Evolutionary conservation across 2,888 invertebrate genomes (phyloP).

Genomic region (Noctuana brunneofusca): DNA sequence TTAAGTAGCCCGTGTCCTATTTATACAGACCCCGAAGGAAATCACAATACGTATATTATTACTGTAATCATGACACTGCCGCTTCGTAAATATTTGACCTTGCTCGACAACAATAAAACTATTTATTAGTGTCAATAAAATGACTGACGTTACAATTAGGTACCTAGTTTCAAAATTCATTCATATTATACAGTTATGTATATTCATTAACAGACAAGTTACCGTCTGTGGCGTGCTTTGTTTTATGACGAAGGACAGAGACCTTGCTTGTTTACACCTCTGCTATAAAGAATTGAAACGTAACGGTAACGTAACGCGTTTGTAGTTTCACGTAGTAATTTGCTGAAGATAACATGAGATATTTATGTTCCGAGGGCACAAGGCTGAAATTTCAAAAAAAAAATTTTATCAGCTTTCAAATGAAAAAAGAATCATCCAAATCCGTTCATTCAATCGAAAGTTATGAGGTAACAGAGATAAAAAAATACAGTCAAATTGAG

Average conservation of each 20-base stretch:
- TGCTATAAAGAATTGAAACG: not conserved
- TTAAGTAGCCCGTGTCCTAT: constrained; percentile 23
- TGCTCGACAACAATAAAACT: constrained; percentile 26
- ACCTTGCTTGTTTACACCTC: not conserved
- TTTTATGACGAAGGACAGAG: not conserved
- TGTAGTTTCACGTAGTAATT: not conserved
- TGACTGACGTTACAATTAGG: constrained; percentile 22
- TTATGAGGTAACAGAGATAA: no score
- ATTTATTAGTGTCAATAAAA: constrained; percentile 30
- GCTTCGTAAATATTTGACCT: constrained; percentile 27
- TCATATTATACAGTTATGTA: not conserved
- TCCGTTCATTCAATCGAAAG: no score
- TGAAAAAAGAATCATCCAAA: no score
- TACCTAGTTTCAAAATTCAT: constrained; percentile 15
- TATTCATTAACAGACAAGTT: not conserved
- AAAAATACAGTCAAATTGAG: no score
- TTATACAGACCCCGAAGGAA: constrained; percentile 17
- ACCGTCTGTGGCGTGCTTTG: not conserved
- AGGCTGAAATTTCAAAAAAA: no score
- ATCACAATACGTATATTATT: constrained; percentile 13
- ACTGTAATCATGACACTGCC: constrained; percentile 5
- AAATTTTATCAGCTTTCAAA: no score
- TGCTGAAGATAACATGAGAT: not conserved
- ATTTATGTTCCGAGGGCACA: not conserved
- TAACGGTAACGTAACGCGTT: not conserved